Evolutionary conservation across 2,888 invertebrate genomes (phyloP), one percentile per base, ranked within the genome.

Genomic region (Aethes cnicana): DNA sequence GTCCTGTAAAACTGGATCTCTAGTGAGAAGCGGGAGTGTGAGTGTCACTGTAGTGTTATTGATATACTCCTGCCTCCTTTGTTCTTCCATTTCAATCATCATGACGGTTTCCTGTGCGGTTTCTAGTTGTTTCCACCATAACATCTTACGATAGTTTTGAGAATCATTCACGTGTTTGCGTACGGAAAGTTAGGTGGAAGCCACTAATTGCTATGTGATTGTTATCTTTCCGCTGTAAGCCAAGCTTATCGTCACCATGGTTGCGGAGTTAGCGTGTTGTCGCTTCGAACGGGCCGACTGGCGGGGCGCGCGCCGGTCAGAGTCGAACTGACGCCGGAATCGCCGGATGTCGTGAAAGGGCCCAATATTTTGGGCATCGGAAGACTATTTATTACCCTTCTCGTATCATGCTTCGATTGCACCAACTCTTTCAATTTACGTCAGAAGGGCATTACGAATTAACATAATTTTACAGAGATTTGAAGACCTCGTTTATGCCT

Each of bases 91-190:
- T 72, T 87, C 78, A 49, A 86, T 65, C 81, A 85, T 83, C 64
- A 85, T 85, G 46, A 80, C 70, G 69, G 74, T 75, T 48, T 78
- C 73, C 58, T 81, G 84, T 44, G 70, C 70, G 53, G 75, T 74
- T 61, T 87, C 83, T 52, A 86, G 70, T 63, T 89, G 88, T 76
- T 84, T 87, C 89, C 89, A 89, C 89, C 89, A 89, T 84, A 89
- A 77, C 89, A 89, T 89, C 70, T 77, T 87, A 56, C 33, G 35
- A 20, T 48, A 42, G 21, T 49, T 44, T 18, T n/a, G 33, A 17
- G 5, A 18, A 23, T 14, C 36, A 50, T 43, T 18, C 17, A 43
- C 43, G 21, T 16, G 9, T 9, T 39, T 16, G 17, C 37, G 11
- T 18, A 37, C 42, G 30, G 23, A 36, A 37, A 43, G 8, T 49